Conservation (phyloP, 2,113 vertebrate genomes). For the Mastomys natalensis region DNA sequence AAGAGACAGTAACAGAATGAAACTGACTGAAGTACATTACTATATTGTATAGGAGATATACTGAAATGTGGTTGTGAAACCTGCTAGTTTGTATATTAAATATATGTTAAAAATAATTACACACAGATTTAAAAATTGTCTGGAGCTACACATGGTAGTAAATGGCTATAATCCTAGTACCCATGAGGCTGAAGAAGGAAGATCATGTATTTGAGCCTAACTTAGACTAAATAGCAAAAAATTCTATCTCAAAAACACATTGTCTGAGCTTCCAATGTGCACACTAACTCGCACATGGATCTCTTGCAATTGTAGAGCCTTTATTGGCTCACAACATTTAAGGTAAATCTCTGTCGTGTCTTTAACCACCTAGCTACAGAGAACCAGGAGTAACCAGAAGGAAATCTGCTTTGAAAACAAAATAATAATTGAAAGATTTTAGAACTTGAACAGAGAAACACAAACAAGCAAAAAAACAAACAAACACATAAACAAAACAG, state of each 20-base stretch:
- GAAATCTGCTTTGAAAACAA: conserved; percentile 2
- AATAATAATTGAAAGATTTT: neutral
- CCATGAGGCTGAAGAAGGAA: neutral
- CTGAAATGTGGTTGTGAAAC: neutral
- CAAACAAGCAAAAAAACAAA: neutral
- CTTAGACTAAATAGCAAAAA: neutral
- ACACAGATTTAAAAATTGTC: neutral
- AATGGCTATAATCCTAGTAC: neutral
- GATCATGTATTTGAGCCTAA: neutral
- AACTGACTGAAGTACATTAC: no score
- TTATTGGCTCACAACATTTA: neutral
- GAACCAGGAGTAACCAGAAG: neutral
- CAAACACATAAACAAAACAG: neutral
- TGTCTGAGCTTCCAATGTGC: neutral
- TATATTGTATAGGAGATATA: neutral
- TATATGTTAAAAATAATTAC: neutral
- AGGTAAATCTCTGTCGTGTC: neutral
- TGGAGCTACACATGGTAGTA: neutral
- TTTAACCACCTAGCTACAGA: neutral
- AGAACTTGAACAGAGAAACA: neutral
- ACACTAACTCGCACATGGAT: neutral
- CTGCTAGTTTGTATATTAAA: neutral
- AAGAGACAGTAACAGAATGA: no score
- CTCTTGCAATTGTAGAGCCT: neutral
- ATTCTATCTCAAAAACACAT: neutral